Evolutionary conservation across 64 coral and sea anemone species (phyloP), one percentile per base, ranked within the genome.

Genomic region (Montipora sp.): DNA sequence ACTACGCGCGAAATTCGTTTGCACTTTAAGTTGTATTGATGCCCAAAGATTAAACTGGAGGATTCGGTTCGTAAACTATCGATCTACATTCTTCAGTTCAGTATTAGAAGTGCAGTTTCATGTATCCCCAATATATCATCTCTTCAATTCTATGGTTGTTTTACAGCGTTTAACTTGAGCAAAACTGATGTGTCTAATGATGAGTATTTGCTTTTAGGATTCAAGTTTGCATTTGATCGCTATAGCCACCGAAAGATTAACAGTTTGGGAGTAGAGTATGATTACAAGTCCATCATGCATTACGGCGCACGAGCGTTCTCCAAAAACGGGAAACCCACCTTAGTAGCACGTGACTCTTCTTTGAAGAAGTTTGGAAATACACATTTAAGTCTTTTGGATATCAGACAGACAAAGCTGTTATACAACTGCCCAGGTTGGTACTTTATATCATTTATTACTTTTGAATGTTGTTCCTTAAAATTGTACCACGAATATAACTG

Each of bases 281-380:
- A 97, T 36, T 94, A 97, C 60, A 69, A 89, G 36, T 94, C 92
- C 12, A 92, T 97, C 12, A 97, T 97, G 95, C 95, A 97, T 63
- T 97, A 97, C 77, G 95, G 95, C 1, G 69, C 87, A 9, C 90
- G 87, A 55, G 96, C 96, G 36, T 98, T 98, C 77, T 79, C 89
- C 75, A 98, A 87, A 77, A 92, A 98, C 47, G 84, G 85, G 48
- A 79, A 89, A 13, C 87, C 89, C 7, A 98, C 96, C 3, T 95
- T 98, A 12, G 82, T 80, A 43, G 89, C 96, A 19, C 75, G 83
- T 46, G 79, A 93, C n/a, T 63, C 79, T 44, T 80, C 83, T 14
- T 74, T 98, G 14, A 95, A 70, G 68, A 89, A 83, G 67, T 98
- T 98, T 87, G 96, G 96, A n/a, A 98, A 95, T 53, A 87, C 87